Evolutionary conservation across 2,888 invertebrate species (phyloP).

Genomic region (Endomychus coccineus): DNA sequence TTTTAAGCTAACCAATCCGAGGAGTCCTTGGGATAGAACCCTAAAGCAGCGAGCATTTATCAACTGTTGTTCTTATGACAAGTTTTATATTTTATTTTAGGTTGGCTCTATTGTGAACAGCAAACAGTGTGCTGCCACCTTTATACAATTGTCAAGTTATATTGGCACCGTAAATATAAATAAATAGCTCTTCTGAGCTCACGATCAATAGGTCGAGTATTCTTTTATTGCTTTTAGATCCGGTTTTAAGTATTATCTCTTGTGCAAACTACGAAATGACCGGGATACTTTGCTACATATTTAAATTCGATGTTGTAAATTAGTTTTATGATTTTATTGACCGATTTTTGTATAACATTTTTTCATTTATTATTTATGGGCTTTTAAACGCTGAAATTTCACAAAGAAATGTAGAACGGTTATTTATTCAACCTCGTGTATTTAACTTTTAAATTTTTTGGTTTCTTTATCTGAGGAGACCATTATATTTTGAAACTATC

Average conservation of each 20-base stretch:
- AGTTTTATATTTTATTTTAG: slow-evolving; percentile 41
- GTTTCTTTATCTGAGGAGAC: no score
- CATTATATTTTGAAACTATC: no score
- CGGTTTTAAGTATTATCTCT: slow-evolving; percentile 7
- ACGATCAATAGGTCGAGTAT: slow-evolving; percentile 5
- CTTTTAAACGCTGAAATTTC: no score
- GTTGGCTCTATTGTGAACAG: slow-evolving; percentile 32
- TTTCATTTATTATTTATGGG: no score
- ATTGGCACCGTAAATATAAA: slow-evolving; percentile 37
- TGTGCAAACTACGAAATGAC: background rate
- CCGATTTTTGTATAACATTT: background rate
- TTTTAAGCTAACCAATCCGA: no score
- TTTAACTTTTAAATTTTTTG: no score
- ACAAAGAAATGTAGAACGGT: no score
- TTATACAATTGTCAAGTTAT: slow-evolving; percentile 36
- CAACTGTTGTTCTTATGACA: slow-evolving; percentile 39
- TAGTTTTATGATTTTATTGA: slow-evolving; percentile 10
- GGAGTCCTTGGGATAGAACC: no score
- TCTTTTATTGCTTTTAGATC: slow-evolving; percentile 7
- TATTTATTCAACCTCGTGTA: no score
- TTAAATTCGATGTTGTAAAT: slow-evolving; percentile 14
- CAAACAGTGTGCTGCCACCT: slow-evolving; percentile 33
- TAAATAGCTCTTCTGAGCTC: slow-evolving; percentile 28
- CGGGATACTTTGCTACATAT: slow-evolving; percentile 3
- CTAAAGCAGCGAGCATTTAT: no score